Evolutionary conservation across 1,140 invertebrate species (phyloP), one percentile per base, ranked within the genome.

Genomic region (Pantala flavescens): DNA sequence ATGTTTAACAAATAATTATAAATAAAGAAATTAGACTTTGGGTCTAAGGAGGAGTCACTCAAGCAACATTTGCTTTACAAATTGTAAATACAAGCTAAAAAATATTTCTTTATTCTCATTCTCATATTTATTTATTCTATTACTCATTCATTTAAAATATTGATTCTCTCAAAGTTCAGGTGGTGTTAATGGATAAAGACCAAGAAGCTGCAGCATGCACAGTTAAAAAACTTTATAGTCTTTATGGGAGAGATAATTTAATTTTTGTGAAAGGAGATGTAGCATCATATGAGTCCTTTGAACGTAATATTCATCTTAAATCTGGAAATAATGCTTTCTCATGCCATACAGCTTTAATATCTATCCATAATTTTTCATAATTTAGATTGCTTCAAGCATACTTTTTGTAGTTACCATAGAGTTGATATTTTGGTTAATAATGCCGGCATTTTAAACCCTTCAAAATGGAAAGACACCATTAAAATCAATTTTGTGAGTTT

Each of bases 361-460:
- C 9, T 36, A 5, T 36, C 28, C 28, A n/a, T n/a, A 5, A 36
- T 36, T 83, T 24, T 78, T 73, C 0, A 72, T 87, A 0, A 76
- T 74, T 75, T 70, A 78, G 79, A 79, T 77, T 78, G 81, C 10
- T 83, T 82, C 70, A 78, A 83, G 16, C 80, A 80, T 24, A 79
- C 84, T 5, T 78, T 83, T 1, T 77, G 81, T 16, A 76, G 78
- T 7, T 84, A 85, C 77, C 81, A 83, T n/a, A 79, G 79, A 23
- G 81, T 89, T 23, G 87, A 90, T 76, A 85, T 90, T 70, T 79
- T 90, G 0, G 82, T 89, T 0, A 89, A 90, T 73, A 86, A 87
- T 72, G 88, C 88, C 55, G 86, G 87, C 43, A 85, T 88, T 21
- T 80, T 86, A 11, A 82, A 87, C 74, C 86, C 89, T 16, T 77